Conservation (phyloP, 2,888 invertebrate species). For the Drosophila subquinaria region DNA sequence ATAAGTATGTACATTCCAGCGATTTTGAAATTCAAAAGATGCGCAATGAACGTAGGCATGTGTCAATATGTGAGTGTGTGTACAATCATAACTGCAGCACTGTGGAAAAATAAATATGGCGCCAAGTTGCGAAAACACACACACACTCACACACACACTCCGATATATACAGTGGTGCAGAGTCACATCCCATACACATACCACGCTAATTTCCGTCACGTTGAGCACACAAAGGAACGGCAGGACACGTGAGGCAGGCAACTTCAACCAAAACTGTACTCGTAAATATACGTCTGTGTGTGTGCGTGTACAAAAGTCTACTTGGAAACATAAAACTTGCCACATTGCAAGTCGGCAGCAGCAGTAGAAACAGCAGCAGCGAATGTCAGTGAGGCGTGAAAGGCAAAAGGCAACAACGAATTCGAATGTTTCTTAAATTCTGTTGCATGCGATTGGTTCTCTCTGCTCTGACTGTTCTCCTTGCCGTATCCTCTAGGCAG, state of each 20-base stretch:
- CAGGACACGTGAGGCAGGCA: conserved; percentile 69
- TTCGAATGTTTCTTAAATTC: conserved; percentile 33
- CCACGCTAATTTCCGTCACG: conserved; percentile 81
- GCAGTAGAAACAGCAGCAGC: conserved; percentile 10
- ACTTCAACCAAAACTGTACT: conserved; percentile 33
- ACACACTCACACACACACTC: conserved; percentile 35
- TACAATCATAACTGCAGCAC: conserved; percentile 77
- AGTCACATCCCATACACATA: conserved; percentile 53
- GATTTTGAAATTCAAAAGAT: conserved; percentile 72
- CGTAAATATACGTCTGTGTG: conserved; percentile 18
- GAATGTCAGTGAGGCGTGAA: conserved; percentile 54
- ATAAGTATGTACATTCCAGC: conserved; percentile 57
- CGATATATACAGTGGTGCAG: conserved; percentile 18
- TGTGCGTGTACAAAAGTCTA: conserved; percentile 39
- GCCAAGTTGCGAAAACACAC: conserved; percentile 43
- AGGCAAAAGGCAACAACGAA: conserved; percentile 31
- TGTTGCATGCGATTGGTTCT: conserved; percentile 26
- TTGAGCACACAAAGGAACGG: conserved; percentile 78
- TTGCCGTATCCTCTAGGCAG: not conserved
- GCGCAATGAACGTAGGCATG: conserved; percentile 62
- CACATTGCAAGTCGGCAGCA: conserved; percentile 42
- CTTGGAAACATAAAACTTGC: conserved; percentile 50
- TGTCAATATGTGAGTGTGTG: conserved; percentile 46
- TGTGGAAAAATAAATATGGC: conserved; percentile 78
- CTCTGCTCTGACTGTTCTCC: not conserved